Evolutionary conservation across 2,888 invertebrate genomes (phyloP).

Genomic region (Adelognathus sp.): DNA sequence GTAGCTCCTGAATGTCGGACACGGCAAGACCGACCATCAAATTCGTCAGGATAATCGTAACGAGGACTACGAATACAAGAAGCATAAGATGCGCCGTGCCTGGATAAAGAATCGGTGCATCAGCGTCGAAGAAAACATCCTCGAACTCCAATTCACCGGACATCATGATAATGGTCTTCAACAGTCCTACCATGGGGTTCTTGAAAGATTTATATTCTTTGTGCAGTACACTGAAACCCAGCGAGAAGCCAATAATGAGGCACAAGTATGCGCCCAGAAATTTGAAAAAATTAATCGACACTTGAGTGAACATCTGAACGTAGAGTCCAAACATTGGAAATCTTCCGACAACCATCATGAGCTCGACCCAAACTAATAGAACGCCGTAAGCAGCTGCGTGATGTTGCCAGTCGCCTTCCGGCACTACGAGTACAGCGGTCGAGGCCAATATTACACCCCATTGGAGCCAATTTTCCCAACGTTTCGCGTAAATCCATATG

Average conservation of each 20-base stretch:
- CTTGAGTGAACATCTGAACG: constrained; percentile 93
- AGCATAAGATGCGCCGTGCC: constrained; percentile 90
- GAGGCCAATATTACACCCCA: constrained; percentile 86
- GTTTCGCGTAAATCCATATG: constrained; percentile 87
- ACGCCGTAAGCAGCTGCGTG: constrained; percentile 91
- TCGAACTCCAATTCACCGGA: constrained; percentile 93
- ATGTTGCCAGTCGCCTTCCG: constrained; percentile 86
- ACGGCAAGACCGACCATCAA: constrained; percentile 92
- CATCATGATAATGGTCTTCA: constrained; percentile 95
- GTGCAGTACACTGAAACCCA: constrained; percentile 92
- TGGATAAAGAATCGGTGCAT: constrained; percentile 84
- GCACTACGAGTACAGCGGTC: constrained; percentile 65
- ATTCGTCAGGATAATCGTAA: constrained; percentile 92
- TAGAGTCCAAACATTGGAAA: constrained; percentile 94
- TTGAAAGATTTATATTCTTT: constrained; percentile 88
- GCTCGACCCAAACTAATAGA: constrained; percentile 90
- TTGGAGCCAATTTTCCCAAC: constrained; percentile 94
- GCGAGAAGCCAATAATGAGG: constrained; percentile 89
- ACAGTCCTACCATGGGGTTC: constrained; percentile 85
- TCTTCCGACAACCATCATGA: constrained; percentile 93
- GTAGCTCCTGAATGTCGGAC: constrained; percentile 91
- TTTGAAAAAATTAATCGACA: constrained; percentile 91
- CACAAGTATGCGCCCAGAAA: constrained; percentile 92
- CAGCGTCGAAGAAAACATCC: constrained; percentile 87
- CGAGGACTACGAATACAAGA: constrained; percentile 88